Conservation (phyloP, 2,797 vertebrate species). For the Botia kubotai region DNA sequence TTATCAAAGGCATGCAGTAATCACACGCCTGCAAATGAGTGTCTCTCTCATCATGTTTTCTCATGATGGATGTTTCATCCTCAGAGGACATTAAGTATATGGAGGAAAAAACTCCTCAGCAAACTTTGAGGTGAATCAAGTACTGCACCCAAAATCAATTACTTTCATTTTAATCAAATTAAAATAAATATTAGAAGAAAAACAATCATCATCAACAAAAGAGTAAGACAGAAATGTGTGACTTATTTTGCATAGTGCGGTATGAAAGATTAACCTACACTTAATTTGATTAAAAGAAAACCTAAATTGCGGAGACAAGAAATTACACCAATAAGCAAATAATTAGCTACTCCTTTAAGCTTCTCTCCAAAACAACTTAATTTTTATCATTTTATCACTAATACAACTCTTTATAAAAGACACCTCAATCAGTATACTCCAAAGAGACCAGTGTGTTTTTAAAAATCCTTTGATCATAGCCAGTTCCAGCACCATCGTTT, state of each 20-base stretch:
- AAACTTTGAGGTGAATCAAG: slow-evolving; percentile 25
- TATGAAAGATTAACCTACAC: slow-evolving; percentile 1
- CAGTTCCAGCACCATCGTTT: neutral
- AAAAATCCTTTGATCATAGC: neutral
- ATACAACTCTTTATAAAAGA: slow-evolving; percentile 1
- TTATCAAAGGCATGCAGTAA: slow-evolving; percentile 23
- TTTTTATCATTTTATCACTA: neutral
- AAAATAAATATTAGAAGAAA: neutral
- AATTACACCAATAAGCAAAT: slow-evolving; percentile 17
- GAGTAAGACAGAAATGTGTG: neutral
- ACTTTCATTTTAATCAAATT: slow-evolving; percentile 6
- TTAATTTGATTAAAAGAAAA: slow-evolving; percentile 1
- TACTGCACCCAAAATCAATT: neutral
- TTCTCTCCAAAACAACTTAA: neutral
- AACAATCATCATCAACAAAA: neutral
- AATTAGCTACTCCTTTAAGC: neutral
- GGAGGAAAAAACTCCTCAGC: neutral
- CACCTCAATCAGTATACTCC: slow-evolving; percentile 1
- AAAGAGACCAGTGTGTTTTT: neutral
- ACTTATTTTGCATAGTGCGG: slow-evolving; percentile 9
- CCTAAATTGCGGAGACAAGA: neutral
- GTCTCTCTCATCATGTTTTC: neutral
- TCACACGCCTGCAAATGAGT: slow-evolving; percentile 21
- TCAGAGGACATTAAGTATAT: slow-evolving; percentile 37
- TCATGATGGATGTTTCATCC: slow-evolving; percentile 17